phyloP scores from a whole-genome alignment of 2,113 vertebrate species.

The Dascyllus trimaculatus region DNA sequence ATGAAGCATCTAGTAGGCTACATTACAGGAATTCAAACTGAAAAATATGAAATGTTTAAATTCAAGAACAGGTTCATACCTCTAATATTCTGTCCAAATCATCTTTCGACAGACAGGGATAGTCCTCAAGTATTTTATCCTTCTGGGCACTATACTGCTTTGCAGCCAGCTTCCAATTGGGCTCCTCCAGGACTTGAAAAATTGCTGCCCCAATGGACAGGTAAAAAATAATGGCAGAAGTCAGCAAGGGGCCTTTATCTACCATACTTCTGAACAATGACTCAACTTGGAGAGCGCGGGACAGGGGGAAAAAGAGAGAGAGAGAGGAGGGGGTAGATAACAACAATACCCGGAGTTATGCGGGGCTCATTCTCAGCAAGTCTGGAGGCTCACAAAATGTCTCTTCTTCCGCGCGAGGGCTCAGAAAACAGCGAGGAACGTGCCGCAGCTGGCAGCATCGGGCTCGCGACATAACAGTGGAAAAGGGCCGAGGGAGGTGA shows the following conservation, averaged over 20 bases:
- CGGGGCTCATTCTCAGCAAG: slow-evolving; percentile 58
- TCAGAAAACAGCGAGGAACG: slow-evolving; percentile 8
- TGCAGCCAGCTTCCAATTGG: slow-evolving; percentile 91
- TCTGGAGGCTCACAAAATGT: not conserved
- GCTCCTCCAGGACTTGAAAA: slow-evolving; percentile 97
- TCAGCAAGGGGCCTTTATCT: slow-evolving; percentile 96
- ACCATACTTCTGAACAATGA: slow-evolving; percentile 88
- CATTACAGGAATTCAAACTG: not conserved
- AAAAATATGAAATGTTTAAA: not conserved
- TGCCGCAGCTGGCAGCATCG: slow-evolving; percentile 34
- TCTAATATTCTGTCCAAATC: slow-evolving; percentile 93
- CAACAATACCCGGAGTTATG: slow-evolving; percentile 42
- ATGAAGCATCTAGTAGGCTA: not conserved
- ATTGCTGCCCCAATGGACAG: slow-evolving; percentile 98
- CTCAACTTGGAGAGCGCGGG: slow-evolving; percentile 47
- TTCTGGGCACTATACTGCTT: slow-evolving; percentile 86
- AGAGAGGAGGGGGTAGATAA: slow-evolving; percentile 35
- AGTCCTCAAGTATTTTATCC: slow-evolving; percentile 87
- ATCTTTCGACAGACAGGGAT: slow-evolving; percentile 89
- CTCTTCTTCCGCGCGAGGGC: slow-evolving; percentile 31
- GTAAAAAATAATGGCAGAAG: slow-evolving; percentile 98
- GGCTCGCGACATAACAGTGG: slow-evolving; percentile 34
- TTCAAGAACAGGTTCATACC: slow-evolving; percentile 84
- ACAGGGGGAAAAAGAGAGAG: not conserved
- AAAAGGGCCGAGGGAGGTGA: not conserved